Base-by-base conservation (phyloP, 2,113 vertebrate species). In the Daboia siamensis region DNA sequence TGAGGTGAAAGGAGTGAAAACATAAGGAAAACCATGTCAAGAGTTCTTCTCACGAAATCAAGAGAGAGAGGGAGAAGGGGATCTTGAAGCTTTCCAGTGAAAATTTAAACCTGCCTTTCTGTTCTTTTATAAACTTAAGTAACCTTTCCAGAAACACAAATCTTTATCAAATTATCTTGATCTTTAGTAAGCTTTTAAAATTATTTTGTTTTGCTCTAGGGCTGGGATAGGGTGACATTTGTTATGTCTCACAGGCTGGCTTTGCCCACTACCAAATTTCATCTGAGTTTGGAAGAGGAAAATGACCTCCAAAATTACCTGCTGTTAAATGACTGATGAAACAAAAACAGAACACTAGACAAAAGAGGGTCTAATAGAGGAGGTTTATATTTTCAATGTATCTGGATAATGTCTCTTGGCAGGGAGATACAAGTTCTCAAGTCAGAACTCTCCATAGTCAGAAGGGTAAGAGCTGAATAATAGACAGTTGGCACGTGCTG, bases 371-470 rank as follows among this genome's bases (percentile, higher is more conserved):
- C 93, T 96, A 96, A 95, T 95, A 95, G 9, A 80, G 93, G 87
- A 74, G 15, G 94, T 93, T 96, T 85, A 52, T 95, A 93, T 90
- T 94, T 93, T 94, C 92, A 80, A 86, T 69, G 61, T 95, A 95
- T 97, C 96, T 97, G 96, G 94, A 94, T 94, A 96, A 86, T 95
- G 94, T 97, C 96, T 96, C 48, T 48, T 93, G 95, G 91, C 93
- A 96, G 92, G 96, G 94, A 94, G 95, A 96, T 96, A 96, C 94
- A 96, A 55, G 69, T 85, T 61, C 89, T 95, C 93, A 96, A 96
- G 94, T 87, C 90, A 94, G 93, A 96, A 96, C 93, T 94, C 93
- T 95, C 95, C 91, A 80, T 91, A 92, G 94, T 91, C 94, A 92
- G 87, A 39, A 95, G 46, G 69, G 80, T 95, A 95, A 94, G 94